A percentile compares a stretch with the other conserved stretches of the same genome.
phyloP scores from a whole-genome alignment of 2,797 vertebrate species.

The Varecia variegata region DNA sequence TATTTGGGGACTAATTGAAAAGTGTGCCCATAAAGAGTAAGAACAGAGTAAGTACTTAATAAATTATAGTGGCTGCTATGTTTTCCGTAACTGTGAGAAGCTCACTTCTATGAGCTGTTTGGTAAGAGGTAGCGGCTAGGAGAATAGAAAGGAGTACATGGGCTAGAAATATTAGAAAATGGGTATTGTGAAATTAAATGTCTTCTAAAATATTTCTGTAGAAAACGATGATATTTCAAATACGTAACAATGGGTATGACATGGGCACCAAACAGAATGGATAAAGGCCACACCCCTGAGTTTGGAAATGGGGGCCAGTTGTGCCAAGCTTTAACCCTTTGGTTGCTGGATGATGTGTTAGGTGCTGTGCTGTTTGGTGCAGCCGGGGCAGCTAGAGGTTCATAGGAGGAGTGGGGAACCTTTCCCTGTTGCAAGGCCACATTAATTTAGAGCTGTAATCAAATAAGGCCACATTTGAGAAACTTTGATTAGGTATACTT shows the following conservation, averaged over 20 bases:
- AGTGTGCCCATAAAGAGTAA: background rate
- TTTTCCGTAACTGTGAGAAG: background rate
- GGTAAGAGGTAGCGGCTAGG: background rate
- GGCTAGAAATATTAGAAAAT: background rate
- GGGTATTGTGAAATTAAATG: background rate
- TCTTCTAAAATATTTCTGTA: conserved; percentile 15
- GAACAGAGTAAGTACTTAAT: conserved; percentile 18
- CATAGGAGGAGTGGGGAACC: background rate
- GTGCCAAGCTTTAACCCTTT: background rate
- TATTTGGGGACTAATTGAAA: background rate
- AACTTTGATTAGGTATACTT: background rate
- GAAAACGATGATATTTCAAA: background rate
- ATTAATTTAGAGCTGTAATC: background rate
- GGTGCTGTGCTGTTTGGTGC: background rate
- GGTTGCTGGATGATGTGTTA: background rate
- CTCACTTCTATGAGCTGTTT: background rate
- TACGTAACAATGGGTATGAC: background rate
- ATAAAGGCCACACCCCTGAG: background rate
- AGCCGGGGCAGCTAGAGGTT: background rate
- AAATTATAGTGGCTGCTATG: background rate
- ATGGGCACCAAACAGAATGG: too few species aligned
- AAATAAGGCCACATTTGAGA: background rate
- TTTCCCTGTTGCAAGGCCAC: background rate
- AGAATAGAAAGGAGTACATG: background rate
- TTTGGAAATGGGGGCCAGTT: background rate